Evolutionary conservation across 1,140 invertebrate genomes (phyloP), one percentile per base, ranked within the genome.

Genomic region (Fopius arisanus): DNA sequence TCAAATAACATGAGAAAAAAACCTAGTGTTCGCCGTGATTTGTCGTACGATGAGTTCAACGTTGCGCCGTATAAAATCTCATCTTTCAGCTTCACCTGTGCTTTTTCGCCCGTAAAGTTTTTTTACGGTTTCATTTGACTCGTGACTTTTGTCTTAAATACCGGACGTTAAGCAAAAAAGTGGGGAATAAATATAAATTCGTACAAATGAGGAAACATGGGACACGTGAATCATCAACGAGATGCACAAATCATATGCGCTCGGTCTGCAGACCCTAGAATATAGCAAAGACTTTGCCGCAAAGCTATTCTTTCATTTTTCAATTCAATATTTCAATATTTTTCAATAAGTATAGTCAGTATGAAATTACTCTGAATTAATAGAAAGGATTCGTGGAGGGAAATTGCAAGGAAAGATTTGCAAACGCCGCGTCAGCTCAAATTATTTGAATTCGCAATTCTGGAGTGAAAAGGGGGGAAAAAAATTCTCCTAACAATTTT

Each of bases 71-170:
- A 37, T 33, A 65, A 65, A 65, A 59, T 14, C 4, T 23, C 16
- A 59, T 48, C 54, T 29, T 33, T 31, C 6, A 41, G 19, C 41
- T 6, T 65, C n/a, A 41, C 14, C n/a, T 10, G 51, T 66, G 14
- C 70, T 68, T 29, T 66, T 29, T 28, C 10, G 3, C 33, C 28
- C 29, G 14, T 65, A 16, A 62, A 65, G n/a, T 54, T 31, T 72
- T 65, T 54, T 26, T 72, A 70, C 68, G 65, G 28, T 33, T 41
- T 54, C 37, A 70, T 73, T 54, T 70, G 76, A 78, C 75, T 79
- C 73, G 67, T 43, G 33, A 21, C 66, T 65, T 77, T 77, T 74
- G 41, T 65, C 28, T 31, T 28, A 28, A 28, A 59, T 12, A 48
- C 7, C 43, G 14, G 21, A 23, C 14, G 26, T 59, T 28, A 59